Evolutionary conservation across 2,888 invertebrate genomes (phyloP).

Genomic region (Lottia gigantea): DNA sequence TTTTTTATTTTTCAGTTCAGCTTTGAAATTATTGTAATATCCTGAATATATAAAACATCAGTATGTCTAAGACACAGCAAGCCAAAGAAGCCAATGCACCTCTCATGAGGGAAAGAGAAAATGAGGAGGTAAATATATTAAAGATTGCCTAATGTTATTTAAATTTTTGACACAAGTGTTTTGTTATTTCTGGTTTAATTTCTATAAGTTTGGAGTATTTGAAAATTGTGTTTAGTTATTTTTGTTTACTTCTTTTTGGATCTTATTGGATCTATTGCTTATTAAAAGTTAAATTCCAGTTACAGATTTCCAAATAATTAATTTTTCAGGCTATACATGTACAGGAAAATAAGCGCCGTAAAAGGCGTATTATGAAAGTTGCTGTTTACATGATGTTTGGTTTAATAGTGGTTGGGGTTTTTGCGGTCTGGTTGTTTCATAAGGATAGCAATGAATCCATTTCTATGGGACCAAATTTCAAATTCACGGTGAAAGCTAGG

Average conservation of each 20-base stretch:
- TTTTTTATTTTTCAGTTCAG: too few relatives aligned
- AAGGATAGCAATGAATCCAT: slow-evolving; percentile 35
- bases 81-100: slow-evolving; percentile 34
- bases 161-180: too few relatives aligned
- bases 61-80: slow-evolving; percentile 2
- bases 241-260: too few relatives aligned
- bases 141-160: too few relatives aligned
- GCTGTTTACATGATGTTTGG: slow-evolving; percentile 40
- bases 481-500: slow-evolving; percentile 33
- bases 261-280: too few relatives aligned
- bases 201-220: too few relatives aligned
- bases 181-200: too few relatives aligned
- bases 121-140: slow-evolving; percentile 11
- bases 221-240: too few relatives aligned
- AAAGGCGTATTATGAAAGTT: slow-evolving; percentile 39
- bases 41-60: too few relatives aligned
- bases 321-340: slow-evolving; percentile 37
- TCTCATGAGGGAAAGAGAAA: slow-evolving; percentile 27
- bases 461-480: slow-evolving; percentile 30
- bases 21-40: too few relatives aligned
- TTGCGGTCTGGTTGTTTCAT: slow-evolving; percentile 39
- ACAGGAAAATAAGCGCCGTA: slow-evolving; percentile 38
- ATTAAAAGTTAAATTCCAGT: too few relatives aligned
- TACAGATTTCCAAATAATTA: too few relatives aligned
- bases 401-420: slow-evolving; percentile 36